Evolutionary conservation across 2,797 vertebrate genomes (phyloP).

Genomic region (Morelia viridis): DNA sequence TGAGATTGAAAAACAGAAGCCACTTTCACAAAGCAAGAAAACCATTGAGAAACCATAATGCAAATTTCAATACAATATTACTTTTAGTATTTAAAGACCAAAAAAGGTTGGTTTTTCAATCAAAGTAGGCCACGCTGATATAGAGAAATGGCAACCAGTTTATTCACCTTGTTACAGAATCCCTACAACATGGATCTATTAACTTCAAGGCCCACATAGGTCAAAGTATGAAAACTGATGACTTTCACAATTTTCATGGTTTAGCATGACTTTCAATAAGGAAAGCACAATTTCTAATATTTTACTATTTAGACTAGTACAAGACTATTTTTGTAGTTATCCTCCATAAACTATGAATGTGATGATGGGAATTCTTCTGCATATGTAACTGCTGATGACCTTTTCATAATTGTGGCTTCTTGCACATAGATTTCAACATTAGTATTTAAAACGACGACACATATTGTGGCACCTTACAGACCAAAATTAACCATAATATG

Average conservation of each 20-base stretch:
- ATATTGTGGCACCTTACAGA: neutral
- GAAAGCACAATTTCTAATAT: neutral
- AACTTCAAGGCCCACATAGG: neutral
- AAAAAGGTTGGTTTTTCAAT: neutral
- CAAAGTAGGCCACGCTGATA: neutral
- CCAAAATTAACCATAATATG: neutral
- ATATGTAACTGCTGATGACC: neutral
- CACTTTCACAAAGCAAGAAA: neutral
- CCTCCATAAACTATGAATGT: neutral
- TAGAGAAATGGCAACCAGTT: neutral
- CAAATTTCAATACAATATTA: neutral
- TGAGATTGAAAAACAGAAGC: neutral
- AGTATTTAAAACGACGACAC: neutral
- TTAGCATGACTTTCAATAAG: neutral
- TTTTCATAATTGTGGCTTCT: neutral
- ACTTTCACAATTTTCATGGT: neutral
- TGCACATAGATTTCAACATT: neutral
- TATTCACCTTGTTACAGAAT: neutral
- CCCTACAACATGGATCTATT: neutral
- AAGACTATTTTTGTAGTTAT: too few species aligned
- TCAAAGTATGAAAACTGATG: neutral
- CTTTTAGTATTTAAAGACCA: neutral
- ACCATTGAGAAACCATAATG: neutral
- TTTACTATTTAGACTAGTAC: neutral
- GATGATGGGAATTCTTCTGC: neutral